A percentile compares a stretch with the other conserved stretches of the same genome.
phyloP scores from a whole-genome alignment of 2,888 invertebrate species.

The Netelia inedita region DNA sequence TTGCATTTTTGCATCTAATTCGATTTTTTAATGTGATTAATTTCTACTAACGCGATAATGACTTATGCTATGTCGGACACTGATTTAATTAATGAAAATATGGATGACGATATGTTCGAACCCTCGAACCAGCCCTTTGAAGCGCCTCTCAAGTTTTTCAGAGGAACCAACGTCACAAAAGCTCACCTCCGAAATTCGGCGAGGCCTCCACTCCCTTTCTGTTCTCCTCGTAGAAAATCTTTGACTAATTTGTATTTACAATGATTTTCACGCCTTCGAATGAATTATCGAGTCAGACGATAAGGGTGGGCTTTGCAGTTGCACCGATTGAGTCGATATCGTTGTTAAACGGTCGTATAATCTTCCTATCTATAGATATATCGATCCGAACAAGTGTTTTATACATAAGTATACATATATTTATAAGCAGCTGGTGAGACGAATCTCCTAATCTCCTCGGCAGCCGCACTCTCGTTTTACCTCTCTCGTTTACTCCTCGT shows the following conservation, averaged over 20 bases:
- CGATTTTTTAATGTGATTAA: too few relatives aligned
- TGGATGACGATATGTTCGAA: too few relatives aligned
- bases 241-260: constrained; percentile 84
- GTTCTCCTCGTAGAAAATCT: constrained; percentile 81
- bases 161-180: constrained; percentile 27
- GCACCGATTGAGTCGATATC: constrained; percentile 35
- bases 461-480: constrained; percentile 6
- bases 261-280: constrained; percentile 79
- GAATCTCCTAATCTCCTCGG: constrained; percentile 59
- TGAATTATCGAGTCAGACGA: constrained; percentile 69
- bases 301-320: constrained; percentile 34
- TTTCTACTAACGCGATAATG: too few relatives aligned
- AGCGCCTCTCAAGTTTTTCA: constrained; percentile 1
- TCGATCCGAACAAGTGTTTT: neutral
- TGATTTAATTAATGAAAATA: too few relatives aligned
- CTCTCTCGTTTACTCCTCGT: constrained; percentile 46
- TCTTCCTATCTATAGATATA: constrained; percentile 2
- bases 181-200: constrained; percentile 59
- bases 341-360: constrained; percentile 48
- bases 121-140: neutral
- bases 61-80: too few relatives aligned
- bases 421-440: constrained; percentile 33
- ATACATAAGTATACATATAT: constrained; percentile 2
- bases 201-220: constrained; percentile 74
- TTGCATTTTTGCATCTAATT: too few relatives aligned